These are phyloP conservation scores for Cerastis rubricosa DNA, from an alignment of 2,888 invertebrate species.

Conservation along the genomic window DNA sequence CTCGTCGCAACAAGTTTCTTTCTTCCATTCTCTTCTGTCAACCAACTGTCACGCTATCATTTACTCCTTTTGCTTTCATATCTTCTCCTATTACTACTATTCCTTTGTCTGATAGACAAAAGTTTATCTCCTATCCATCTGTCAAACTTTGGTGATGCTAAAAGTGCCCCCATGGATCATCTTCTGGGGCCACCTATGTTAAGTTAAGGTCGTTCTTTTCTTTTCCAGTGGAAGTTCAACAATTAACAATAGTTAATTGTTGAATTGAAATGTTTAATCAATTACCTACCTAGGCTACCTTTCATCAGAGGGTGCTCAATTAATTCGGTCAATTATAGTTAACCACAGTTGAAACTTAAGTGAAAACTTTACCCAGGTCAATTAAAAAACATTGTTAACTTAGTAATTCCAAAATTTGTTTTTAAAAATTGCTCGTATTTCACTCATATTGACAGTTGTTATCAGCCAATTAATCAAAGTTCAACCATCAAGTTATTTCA, in stretches of 20 bases:
- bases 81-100: not conserved
- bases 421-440: slow-evolving; percentile 24
- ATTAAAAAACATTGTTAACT: not conserved
- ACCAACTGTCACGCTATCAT: no score
- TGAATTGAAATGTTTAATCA: not conserved
- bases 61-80: no score
- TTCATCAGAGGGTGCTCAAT: not conserved
- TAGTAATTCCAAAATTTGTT: not conserved
- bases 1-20: no score
- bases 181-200: not conserved
- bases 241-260: no score
- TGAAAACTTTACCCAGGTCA: not conserved
- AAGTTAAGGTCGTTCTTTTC: not conserved
- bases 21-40: no score
- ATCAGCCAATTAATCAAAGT: slow-evolving; percentile 56
- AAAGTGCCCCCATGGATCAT: not conserved
- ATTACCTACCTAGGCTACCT: not conserved
- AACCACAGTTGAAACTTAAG: not conserved
- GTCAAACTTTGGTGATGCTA: not conserved
- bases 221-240: not conserved
- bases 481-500: slow-evolving; percentile 47
- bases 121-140: not conserved
- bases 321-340: not conserved
- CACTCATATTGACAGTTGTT: slow-evolving; percentile 43
- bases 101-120: not conserved